Evolutionary conservation across 2,888 invertebrate species (phyloP).

Genomic region (Agriopis marginaria): DNA sequence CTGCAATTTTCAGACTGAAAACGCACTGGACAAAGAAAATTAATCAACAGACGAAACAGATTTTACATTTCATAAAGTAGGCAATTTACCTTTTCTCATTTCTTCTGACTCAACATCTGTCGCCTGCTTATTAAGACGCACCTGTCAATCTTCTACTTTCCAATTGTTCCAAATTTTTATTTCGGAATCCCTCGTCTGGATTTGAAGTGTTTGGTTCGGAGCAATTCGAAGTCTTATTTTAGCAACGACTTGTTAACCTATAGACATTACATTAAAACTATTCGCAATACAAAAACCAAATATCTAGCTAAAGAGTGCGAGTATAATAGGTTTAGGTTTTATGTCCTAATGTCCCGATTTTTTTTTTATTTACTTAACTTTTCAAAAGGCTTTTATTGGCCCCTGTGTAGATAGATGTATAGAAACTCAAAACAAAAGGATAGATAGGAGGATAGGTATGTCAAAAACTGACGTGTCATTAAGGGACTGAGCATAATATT

Average conservation of each 20-base stretch:
- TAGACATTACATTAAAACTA: neutral
- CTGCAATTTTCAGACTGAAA: neutral
- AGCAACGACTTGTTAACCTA: neutral
- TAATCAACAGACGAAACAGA: conserved; percentile 44
- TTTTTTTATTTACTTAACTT: too few species aligned
- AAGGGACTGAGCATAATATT: too few species aligned
- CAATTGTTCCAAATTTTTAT: conserved; percentile 69
- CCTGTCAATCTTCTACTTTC: conserved; percentile 82
- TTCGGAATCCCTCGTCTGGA: conserved; percentile 69
- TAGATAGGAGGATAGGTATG: too few species aligned
- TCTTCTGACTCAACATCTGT: conserved; percentile 72
- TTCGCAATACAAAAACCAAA: neutral
- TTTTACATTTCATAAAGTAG: conserved; percentile 64
- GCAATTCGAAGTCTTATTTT: conserved; percentile 64
- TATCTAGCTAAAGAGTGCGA: too few species aligned
- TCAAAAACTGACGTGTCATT: too few species aligned
- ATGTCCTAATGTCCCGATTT: too few species aligned
- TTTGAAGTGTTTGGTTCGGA: conserved; percentile 60
- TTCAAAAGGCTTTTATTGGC: too few species aligned
- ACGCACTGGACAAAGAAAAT: conserved; percentile 29
- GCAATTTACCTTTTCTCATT: conserved; percentile 84
- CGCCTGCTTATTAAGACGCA: conserved; percentile 84
- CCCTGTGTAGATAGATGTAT: too few species aligned
- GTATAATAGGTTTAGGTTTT: too few species aligned
- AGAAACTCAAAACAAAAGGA: too few species aligned